These are phyloP conservation scores for Gymnothorax javanicus DNA, from an alignment of 2,797 vertebrate species.

Conservation along the genomic window DNA sequence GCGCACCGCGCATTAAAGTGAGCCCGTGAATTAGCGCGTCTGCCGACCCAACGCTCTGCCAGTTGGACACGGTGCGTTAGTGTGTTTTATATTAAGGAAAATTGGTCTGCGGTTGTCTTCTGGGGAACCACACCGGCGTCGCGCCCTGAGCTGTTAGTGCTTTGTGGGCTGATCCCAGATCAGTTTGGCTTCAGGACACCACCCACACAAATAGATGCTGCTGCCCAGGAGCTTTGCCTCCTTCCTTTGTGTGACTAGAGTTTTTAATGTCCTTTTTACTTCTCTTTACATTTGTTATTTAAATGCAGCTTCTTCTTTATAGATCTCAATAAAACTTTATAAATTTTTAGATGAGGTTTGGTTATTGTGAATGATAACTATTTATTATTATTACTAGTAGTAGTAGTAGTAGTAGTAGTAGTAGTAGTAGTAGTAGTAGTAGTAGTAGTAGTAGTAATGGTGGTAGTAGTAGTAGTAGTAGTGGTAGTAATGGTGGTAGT, in stretches of 20 bases:
- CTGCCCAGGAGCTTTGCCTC: slow-evolving; percentile 10
- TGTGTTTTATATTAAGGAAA: slow-evolving; percentile 38
- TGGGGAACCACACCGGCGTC: slow-evolving; percentile 23
- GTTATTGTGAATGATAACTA: too few species aligned
- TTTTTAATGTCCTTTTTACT: slow-evolving; percentile 24
- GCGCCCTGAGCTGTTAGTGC: slow-evolving; percentile 29
- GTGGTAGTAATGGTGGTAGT: not conserved
- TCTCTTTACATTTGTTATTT: too few species aligned
- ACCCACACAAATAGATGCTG: slow-evolving; percentile 13
- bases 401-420: not conserved
- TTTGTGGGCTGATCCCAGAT: slow-evolving; percentile 32
- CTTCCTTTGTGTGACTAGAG: not conserved
- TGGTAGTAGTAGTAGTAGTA: too few species aligned
- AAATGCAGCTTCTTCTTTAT: too few species aligned
- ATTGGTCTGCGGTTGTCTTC: slow-evolving; percentile 40
- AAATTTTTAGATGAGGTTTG: too few species aligned
- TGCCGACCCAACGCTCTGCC: slow-evolving; percentile 3
- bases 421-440: too few species aligned
- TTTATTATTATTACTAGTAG: not conserved
- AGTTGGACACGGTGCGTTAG: slow-evolving; percentile 15
- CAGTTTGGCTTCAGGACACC: too few species aligned
- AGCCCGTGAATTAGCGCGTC: not conserved
- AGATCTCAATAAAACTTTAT: too few species aligned
- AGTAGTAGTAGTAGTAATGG: not conserved
- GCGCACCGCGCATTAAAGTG: not conserved